Conservation (phyloP, 2,888 invertebrate genomes). For the Monopis laevigella region DNA sequence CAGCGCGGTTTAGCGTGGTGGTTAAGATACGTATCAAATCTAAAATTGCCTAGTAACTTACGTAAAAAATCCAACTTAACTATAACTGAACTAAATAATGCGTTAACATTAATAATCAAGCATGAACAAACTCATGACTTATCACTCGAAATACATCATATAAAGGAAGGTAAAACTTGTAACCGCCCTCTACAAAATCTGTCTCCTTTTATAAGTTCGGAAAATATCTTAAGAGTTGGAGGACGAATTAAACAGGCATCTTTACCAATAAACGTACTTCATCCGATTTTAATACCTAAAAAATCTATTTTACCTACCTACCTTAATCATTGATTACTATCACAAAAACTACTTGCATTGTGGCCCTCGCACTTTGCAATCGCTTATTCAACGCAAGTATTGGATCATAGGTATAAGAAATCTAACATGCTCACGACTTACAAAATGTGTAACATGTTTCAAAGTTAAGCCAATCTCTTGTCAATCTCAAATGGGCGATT, state of each 20-base stretch:
- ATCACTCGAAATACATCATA: background rate
- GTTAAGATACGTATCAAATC: slow-evolving; percentile 1
- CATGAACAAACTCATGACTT: slow-evolving; percentile 2
- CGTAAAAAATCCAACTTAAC: background rate
- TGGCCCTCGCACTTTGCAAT: slow-evolving; percentile 11
- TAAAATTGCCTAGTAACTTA: background rate
- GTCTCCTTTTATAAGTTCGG: slow-evolving; percentile 1
- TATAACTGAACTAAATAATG: background rate
- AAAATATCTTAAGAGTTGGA: slow-evolving; percentile 5
- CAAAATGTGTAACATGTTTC: slow-evolving; percentile 12
- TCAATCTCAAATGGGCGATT: slow-evolving; percentile 17
- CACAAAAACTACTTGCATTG: slow-evolving; percentile 11
- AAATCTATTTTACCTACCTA: background rate
- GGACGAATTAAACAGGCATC: slow-evolving; percentile 5
- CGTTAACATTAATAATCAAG: background rate
- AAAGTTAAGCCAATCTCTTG: slow-evolving; percentile 9
- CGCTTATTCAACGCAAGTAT: slow-evolving; percentile 8
- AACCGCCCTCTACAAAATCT: background rate
- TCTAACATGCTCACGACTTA: slow-evolving; percentile 7
- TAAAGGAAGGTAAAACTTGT: background rate
- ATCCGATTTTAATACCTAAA: slow-evolving; percentile 10
- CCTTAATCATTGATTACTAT: slow-evolving; percentile 7
- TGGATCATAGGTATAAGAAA: slow-evolving; percentile 11
- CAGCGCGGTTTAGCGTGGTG: too few relatives aligned
- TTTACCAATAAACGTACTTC: background rate